phyloP scores from a whole-genome alignment of 2,113 vertebrate genomes.

The Aspidoscelis tigris region DNA sequence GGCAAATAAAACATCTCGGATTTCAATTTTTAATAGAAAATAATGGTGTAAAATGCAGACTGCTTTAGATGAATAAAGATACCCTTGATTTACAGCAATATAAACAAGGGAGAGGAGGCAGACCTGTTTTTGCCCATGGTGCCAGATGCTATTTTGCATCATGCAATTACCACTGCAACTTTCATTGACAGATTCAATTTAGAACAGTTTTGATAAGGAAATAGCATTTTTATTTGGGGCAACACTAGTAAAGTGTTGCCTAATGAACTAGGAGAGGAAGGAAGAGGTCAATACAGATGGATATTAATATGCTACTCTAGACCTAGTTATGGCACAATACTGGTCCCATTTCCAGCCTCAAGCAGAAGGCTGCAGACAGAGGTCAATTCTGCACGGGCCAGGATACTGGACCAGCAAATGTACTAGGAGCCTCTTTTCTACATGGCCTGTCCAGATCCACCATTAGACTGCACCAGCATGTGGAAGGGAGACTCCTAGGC shows the following conservation, averaged over 20 bases:
- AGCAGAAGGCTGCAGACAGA: neutral
- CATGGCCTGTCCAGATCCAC: too few species aligned
- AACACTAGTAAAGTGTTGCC: neutral
- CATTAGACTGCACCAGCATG: too few species aligned
- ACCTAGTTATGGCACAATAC: constrained; percentile 44
- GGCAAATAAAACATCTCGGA: constrained; percentile 1
- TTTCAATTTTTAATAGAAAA: constrained; percentile 13
- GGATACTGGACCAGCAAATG: too few species aligned
- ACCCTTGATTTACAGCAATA: neutral
- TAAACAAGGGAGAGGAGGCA: neutral
- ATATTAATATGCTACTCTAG: constrained; percentile 41
- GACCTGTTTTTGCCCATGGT: constrained; percentile 19
- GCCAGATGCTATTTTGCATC: constrained; percentile 22
- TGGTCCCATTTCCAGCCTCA: constrained; percentile 47
- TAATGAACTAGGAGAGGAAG: neutral
- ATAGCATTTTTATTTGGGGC: constrained; percentile 37
- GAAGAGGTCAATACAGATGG: constrained; percentile 33
- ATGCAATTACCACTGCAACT: constrained; percentile 40
- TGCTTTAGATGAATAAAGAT: neutral
- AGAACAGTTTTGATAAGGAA: constrained; percentile 19
- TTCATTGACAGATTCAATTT: neutral
- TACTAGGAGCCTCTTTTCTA: too few species aligned
- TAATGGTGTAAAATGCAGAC: neutral
- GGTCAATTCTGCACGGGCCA: too few species aligned
- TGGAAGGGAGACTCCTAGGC: too few species aligned